Evolutionary conservation across 1,140 invertebrate species (phyloP).

Genomic region (Pissodes strobi): DNA sequence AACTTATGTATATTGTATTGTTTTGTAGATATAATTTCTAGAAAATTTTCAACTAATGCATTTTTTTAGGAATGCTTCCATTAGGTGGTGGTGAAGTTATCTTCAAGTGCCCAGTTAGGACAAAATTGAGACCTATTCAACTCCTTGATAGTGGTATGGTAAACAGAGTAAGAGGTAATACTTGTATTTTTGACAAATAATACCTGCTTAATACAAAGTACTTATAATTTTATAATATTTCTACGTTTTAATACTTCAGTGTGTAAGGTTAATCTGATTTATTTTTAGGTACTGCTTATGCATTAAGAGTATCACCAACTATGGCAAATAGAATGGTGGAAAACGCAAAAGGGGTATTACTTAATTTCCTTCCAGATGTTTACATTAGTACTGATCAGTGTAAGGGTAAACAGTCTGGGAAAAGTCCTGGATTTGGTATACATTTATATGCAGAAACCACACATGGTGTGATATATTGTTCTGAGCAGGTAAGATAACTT

Average conservation of each 20-base stretch:
- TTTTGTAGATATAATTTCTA: no score
- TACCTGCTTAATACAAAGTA: no score
- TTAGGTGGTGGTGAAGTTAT: constrained; percentile 88
- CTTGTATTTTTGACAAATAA: no score
- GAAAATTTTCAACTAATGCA: constrained; percentile 13
- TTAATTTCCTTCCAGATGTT: constrained; percentile 93
- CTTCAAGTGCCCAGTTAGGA: constrained; percentile 83
- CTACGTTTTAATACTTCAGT: background rate
- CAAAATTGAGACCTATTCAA: constrained; percentile 64
- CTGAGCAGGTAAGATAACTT: constrained; percentile 62
- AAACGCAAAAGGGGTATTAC: constrained; percentile 85
- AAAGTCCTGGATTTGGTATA: constrained; percentile 90
- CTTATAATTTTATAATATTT: background rate
- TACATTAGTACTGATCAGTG: constrained; percentile 93
- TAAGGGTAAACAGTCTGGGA: constrained; percentile 82
- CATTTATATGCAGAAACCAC: constrained; percentile 91
- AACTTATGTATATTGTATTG: no score
- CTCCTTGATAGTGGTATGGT: constrained; percentile 85
- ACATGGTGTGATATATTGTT: constrained; percentile 76
- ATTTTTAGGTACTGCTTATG: constrained; percentile 68
- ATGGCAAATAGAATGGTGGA: constrained; percentile 92
- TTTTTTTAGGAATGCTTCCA: constrained; percentile 65
- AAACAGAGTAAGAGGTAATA: constrained; percentile 85
- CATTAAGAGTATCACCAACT: constrained; percentile 87
- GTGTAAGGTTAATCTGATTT: background rate